A percentile compares a stretch with the other conserved stretches of the same genome.
Conservation (phyloP, 2,888 invertebrate genomes). For the Drosophila paucipuncta region DNA sequence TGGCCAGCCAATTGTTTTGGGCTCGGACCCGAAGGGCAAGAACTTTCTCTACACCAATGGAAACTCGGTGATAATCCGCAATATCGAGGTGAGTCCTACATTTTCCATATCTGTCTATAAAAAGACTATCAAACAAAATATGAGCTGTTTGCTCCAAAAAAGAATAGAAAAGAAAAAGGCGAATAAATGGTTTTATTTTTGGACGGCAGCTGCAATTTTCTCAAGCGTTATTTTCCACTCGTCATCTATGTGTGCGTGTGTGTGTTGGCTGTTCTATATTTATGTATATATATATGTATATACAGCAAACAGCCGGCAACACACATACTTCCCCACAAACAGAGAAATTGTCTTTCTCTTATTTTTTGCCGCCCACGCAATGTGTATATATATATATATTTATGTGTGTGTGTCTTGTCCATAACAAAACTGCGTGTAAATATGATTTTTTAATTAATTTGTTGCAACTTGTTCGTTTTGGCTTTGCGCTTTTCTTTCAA, state of each 20-base stretch:
- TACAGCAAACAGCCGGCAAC: constrained; percentile 42
- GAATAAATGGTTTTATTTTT: constrained; percentile 67
- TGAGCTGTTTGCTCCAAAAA: constrained; percentile 53
- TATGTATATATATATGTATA: constrained; percentile 54
- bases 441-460: constrained; percentile 49
- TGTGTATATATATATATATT: constrained; percentile 36
- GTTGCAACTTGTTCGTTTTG: constrained; percentile 24
- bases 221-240: constrained; percentile 68
- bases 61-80: constrained; percentile 98
- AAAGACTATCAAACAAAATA: constrained; percentile 26
- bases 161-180: constrained; percentile 2
- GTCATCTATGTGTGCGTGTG: constrained; percentile 24
- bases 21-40: constrained; percentile 98
- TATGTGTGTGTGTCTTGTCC: constrained; percentile 10
- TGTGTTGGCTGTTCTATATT: constrained; percentile 64
- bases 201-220: constrained; percentile 76
- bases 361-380: constrained; percentile 61
- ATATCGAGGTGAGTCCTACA: constrained; percentile 89
- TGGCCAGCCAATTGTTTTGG: constrained; percentile 97
- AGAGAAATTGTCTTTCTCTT: constrained; percentile 31
- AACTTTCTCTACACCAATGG: constrained; percentile 99
- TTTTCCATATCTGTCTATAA: constrained; percentile 26
- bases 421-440: constrained; percentile 41
- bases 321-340: constrained; percentile 7
- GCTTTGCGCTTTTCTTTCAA: constrained; percentile 21